These are phyloP conservation scores for Eristalinus sepulchralis DNA, from an alignment of 2,888 invertebrate species.

Conservation along the genomic window DNA sequence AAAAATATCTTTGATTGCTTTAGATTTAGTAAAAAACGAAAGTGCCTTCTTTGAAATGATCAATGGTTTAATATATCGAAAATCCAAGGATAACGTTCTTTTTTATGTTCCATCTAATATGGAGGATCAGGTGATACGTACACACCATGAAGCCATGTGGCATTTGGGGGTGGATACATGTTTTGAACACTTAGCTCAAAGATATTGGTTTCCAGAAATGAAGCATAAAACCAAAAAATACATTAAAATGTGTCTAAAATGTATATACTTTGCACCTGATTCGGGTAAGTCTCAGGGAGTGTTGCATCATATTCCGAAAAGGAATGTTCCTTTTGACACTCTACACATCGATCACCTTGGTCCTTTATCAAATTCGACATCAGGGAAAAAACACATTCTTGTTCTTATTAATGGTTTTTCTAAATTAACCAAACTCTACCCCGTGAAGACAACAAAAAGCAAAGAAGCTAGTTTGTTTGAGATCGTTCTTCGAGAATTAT, in stretches of 20 bases:
- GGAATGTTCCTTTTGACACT: constrained; percentile 7
- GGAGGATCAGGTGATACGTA: constrained; percentile 43
- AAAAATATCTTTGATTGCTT: not conserved
- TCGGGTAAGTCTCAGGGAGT: not conserved
- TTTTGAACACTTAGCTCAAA: constrained; percentile 47
- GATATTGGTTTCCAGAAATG: constrained; percentile 75
- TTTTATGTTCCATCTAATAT: constrained; percentile 43
- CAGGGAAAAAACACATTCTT: constrained; percentile 5
- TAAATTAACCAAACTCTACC: not conserved
- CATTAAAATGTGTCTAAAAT: constrained; percentile 2
- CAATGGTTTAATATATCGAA: constrained; percentile 15
- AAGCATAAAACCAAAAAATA: constrained; percentile 1
- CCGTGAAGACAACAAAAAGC: too few relatives aligned
- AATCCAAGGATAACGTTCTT: not conserved
- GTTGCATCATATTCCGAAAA: constrained; percentile 8
- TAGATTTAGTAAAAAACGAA: not conserved
- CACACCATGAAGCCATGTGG: constrained; percentile 60
- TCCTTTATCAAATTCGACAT: not conserved
- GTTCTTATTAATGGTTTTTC: constrained; percentile 1
- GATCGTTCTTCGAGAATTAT: not conserved
- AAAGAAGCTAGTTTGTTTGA: not conserved
- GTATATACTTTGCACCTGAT: constrained; percentile 11
- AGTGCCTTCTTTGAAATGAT: constrained; percentile 6
- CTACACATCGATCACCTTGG: constrained; percentile 12
- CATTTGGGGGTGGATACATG: constrained; percentile 75